Conservation (phyloP, 2,888 invertebrate species). For the Trimorus sp. region DNA sequence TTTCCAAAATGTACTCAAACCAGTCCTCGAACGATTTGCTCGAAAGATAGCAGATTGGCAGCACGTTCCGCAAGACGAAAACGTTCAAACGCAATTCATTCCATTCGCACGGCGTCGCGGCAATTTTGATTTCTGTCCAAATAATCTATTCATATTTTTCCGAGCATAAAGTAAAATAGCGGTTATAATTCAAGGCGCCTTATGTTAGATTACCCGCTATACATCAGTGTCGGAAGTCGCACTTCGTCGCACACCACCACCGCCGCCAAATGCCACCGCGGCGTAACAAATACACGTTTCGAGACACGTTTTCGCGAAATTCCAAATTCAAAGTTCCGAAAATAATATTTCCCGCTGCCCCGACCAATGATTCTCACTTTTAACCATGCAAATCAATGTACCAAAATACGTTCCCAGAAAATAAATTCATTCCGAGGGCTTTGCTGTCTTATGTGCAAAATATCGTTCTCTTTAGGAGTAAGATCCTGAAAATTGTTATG, state of each 20-base stretch:
- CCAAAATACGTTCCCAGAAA: too few species aligned
- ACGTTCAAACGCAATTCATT: background rate
- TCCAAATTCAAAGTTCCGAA: conserved; percentile 22
- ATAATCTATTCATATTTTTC: conserved; percentile 49
- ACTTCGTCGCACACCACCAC: conserved; percentile 31
- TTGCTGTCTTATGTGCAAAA: too few species aligned
- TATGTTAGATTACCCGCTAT: conserved; percentile 43
- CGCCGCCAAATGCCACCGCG: conserved; percentile 10
- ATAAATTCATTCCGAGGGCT: too few species aligned
- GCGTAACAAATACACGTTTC: conserved; percentile 20
- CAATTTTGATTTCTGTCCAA: conserved; percentile 44
- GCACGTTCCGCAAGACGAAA: too few species aligned
- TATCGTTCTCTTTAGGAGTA: too few species aligned
- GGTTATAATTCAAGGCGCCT: conserved; percentile 50
- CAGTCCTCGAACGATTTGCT: too few species aligned
- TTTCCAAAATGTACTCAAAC: too few species aligned
- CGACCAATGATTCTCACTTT: too few species aligned
- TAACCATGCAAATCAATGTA: too few species aligned
- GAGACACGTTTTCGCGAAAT: background rate
- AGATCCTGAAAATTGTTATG: too few species aligned
- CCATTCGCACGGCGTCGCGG: background rate
- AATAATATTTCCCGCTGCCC: too few species aligned
- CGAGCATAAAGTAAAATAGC: conserved; percentile 43
- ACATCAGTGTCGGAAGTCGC: conserved; percentile 50
- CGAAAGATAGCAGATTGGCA: too few species aligned